Base-by-base conservation (phyloP, 2,888 invertebrate genomes). In the Dendrolimus houi region DNA sequence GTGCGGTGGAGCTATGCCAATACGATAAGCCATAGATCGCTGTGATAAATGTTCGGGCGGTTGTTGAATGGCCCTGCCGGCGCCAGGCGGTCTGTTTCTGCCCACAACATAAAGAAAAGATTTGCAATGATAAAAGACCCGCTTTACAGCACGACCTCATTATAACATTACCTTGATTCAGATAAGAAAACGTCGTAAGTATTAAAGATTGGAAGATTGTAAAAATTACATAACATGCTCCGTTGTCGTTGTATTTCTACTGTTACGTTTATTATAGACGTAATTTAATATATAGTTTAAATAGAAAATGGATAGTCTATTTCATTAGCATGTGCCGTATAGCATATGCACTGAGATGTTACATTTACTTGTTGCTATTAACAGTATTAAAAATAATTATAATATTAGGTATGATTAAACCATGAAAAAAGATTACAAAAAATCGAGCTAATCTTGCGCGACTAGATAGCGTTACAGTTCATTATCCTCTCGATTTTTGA, bases 1-100 rank as follows among this genome's bases (percentile, higher is more conserved):
- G 58, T 55, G 55, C 59, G 52, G 67, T 71, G 73, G 74, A 73
- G 66, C 58, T 53, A 59, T 72, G 77, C 79, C 74, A 78, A 72
- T 63, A 64, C 65, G 69, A 72, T 72, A 72, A 66, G 68, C 67
- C 67, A 70, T 72, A 63, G 63, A 66, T 66, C 57, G 59, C 54
- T 58, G 47, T 77, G 78, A 81, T 77, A 75, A 80, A 81, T 79
- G 71, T 59, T 62, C 57, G 59, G 59, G 58, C 58, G 64, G 59
- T 63, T 60, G 57, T 66, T 62, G 59, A 65, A 65, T 60, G 62
- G 66, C 60, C 60, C 66, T 62, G 64, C 59, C 62, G 81, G 77
- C 81, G 83, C 79, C 83, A 70, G 65, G 66, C 79, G 17, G 82
- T 81, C 83, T 82, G 71, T 60, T 61, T 9, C 47, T 47, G 12